These are phyloP conservation scores for Dicroscelio sp. DNA, from an alignment of 2,888 invertebrate genomes.

Conservation along the genomic window DNA sequence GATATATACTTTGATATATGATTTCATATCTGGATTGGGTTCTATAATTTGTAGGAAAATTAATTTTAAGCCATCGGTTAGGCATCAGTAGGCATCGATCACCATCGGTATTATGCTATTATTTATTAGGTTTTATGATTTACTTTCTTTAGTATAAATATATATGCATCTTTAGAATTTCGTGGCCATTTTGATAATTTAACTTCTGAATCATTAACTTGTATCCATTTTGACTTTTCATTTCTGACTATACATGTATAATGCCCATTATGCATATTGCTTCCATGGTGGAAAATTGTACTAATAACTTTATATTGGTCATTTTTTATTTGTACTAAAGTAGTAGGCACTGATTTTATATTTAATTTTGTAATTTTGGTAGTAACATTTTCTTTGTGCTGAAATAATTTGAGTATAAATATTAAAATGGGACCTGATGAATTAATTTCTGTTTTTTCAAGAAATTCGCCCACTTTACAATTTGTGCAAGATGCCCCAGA, in stretches of 20 bases:
- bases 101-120: too few species aligned
- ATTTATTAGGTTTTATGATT: neutral
- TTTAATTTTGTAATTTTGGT: slow-evolving; percentile 15
- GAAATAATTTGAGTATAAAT: slow-evolving; percentile 18
- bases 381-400: neutral
- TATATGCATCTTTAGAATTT: slow-evolving; percentile 13
- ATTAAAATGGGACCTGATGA: slow-evolving; percentile 4
- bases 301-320: neutral
- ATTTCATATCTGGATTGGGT: too few species aligned
- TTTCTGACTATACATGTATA: slow-evolving; percentile 18
- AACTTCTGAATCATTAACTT: neutral
- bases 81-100: too few species aligned
- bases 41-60: too few species aligned
- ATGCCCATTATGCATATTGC: neutral
- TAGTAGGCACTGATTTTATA: slow-evolving; percentile 17
- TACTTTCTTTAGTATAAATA: neutral
- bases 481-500: too few species aligned
- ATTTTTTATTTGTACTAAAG: slow-evolving; percentile 5
- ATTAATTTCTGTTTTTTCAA: neutral
- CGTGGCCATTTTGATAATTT: neutral
- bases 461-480: too few species aligned
- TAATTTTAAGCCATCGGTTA: too few species aligned
- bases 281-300: slow-evolving; percentile 27
- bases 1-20: too few species aligned
- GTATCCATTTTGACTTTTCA: slow-evolving; percentile 3